These are phyloP conservation scores for Eucidaris tribuloides DNA, from an alignment of 35 echinoderm and acorn worm genomes.

Conservation along the genomic window DNA sequence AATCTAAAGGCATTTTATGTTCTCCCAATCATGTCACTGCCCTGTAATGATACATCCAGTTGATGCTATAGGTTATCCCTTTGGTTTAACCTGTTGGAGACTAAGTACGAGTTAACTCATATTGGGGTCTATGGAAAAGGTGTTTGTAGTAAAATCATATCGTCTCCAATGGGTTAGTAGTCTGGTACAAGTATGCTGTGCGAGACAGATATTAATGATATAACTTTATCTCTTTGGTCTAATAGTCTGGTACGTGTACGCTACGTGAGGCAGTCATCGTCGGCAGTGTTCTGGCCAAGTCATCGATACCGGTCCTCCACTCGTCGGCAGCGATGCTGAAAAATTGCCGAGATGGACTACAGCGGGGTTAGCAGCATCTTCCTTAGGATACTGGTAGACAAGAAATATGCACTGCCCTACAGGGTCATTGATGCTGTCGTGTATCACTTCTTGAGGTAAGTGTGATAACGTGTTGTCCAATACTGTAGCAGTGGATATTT, in stretches of 20 bases:
- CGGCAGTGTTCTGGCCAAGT: conserved; percentile 84
- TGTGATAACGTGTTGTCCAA: not conserved
- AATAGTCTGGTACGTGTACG: conserved; percentile 75
- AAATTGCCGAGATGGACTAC: conserved; percentile 99
- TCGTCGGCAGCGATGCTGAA: conserved; percentile 90
- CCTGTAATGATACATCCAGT: too few relatives aligned
- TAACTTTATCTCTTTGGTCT: not conserved
- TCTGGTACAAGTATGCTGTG: too few relatives aligned
- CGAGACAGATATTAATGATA: too few relatives aligned
- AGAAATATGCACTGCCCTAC: conserved; percentile 96
- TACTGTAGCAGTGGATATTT: not conserved
- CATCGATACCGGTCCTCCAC: conserved; percentile 87
- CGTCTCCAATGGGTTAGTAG: too few relatives aligned
- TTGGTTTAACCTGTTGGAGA: too few relatives aligned
- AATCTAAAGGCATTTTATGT: too few relatives aligned
- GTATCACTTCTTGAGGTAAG: conserved; percentile 96
- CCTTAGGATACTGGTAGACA: conserved; percentile 82
- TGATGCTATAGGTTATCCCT: too few relatives aligned
- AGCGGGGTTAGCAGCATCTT: conserved; percentile 98
- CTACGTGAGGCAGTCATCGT: conserved; percentile 90
- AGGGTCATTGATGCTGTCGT: conserved; percentile 95
- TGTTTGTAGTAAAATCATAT: too few relatives aligned
- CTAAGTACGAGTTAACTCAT: too few relatives aligned
- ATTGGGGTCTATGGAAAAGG: too few relatives aligned
- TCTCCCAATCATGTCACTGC: too few relatives aligned